Conservation (phyloP, 1,140 invertebrate species). For the Zaprionus africanus region DNA sequence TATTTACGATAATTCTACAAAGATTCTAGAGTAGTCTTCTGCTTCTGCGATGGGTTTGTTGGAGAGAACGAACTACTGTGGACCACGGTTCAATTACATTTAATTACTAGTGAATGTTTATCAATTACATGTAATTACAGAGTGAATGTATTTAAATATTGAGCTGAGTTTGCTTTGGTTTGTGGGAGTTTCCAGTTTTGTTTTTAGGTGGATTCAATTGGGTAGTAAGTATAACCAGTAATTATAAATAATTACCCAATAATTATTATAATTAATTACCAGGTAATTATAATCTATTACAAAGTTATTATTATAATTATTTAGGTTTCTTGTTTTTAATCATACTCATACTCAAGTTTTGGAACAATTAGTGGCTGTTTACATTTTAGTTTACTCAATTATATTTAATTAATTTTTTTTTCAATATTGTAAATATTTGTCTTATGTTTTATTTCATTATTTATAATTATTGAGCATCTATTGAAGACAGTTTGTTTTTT, state of each 20-base stretch:
- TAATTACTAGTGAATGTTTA: conserved; percentile 7
- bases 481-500: background rate
- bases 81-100: conserved; percentile 12
- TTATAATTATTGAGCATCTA: background rate
- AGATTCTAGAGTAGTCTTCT: conserved; percentile 51
- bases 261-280: background rate
- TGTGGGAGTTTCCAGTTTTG: background rate
- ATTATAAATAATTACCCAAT: background rate
- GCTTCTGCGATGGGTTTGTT: background rate
- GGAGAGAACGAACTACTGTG: conserved; percentile 38
- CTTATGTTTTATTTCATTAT: background rate
- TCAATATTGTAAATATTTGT: too few species aligned
- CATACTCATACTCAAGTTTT: background rate
- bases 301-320: background rate
- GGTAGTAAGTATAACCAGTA: background rate
- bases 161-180: background rate
- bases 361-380: background rate
- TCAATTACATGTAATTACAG: conserved; percentile 4
- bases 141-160: background rate
- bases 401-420: background rate
- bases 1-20: conserved; percentile 54
- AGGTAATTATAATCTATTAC: background rate
- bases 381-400: background rate
- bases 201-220: background rate
- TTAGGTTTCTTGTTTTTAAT: background rate